Evolutionary conservation across 2,797 vertebrate species (phyloP).

Genomic region (Urosaurus nigricauda): DNA sequence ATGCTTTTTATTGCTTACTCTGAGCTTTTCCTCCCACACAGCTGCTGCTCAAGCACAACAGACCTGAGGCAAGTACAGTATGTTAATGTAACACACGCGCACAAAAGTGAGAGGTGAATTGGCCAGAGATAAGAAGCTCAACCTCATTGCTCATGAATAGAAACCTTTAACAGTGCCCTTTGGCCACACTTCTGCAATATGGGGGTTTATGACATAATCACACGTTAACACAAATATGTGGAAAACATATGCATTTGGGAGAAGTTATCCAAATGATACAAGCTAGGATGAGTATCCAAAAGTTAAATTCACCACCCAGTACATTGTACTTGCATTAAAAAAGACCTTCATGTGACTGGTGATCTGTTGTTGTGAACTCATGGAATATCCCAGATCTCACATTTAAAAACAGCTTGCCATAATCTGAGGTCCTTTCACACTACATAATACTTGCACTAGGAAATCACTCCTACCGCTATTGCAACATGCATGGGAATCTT

Average conservation of each 20-base stretch:
- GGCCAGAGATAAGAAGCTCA: not conserved
- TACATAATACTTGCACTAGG: no score
- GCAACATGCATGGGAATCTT: no score
- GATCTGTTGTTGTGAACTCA: not conserved
- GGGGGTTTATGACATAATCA: not conserved
- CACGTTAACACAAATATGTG: not conserved
- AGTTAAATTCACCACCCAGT: not conserved
- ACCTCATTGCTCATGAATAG: not conserved
- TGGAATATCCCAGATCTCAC: not conserved
- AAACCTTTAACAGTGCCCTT: not conserved
- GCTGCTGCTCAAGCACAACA: constrained; percentile 14
- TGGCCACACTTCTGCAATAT: not conserved
- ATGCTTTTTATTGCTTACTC: constrained; percentile 8
- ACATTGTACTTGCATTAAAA: not conserved
- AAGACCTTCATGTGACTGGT: not conserved
- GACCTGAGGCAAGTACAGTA: constrained; percentile 3
- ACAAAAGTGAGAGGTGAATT: not conserved
- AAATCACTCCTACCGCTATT: no score
- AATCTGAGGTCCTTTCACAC: no score
- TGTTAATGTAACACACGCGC: not conserved
- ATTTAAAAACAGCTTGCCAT: not conserved
- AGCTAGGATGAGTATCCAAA: not conserved
- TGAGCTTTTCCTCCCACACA: constrained; percentile 15
- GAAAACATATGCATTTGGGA: not conserved
- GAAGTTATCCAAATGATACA: not conserved